Percentiles rank a stretch among this genome's conserved stretches.
phyloP scores from a whole-genome alignment of 2,113 vertebrate genomes.

The Eonycteris spelaea region DNA sequence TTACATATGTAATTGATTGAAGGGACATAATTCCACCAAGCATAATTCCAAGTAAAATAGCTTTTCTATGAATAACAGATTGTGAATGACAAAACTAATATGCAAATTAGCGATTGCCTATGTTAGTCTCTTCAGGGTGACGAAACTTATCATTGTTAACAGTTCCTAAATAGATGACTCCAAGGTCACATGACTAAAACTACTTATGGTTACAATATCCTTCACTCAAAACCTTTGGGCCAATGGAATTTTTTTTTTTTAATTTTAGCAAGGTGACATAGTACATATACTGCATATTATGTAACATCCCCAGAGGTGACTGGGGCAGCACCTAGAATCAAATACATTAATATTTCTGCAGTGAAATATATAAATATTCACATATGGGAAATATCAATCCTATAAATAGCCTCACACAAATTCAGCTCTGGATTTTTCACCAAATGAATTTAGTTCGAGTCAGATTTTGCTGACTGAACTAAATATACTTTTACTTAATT shows the following conservation, averaged over 20 bases:
- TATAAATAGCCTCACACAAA: background rate
- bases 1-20: background rate
- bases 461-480: background rate
- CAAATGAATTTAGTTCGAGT: background rate
- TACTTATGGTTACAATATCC: background rate
- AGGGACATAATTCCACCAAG: background rate
- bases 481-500: background rate
- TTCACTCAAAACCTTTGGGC: background rate
- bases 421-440: background rate
- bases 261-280: conserved; percentile 22
- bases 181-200: background rate
- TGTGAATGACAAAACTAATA: background rate
- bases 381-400: background rate
- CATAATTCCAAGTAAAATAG: background rate
- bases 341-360: background rate
- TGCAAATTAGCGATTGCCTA: background rate
- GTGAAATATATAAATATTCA: background rate
- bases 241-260: background rate
- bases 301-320: background rate
- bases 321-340: background rate
- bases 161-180: background rate
- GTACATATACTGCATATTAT: background rate
- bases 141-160: background rate
- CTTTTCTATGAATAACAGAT: conserved; percentile 21
- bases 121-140: background rate